Percentiles rank a stretch among this genome's conserved stretches.
Evolutionary conservation across 64 coral and sea anemone species (phyloP).

Genomic region (Platygyra sinensis): DNA sequence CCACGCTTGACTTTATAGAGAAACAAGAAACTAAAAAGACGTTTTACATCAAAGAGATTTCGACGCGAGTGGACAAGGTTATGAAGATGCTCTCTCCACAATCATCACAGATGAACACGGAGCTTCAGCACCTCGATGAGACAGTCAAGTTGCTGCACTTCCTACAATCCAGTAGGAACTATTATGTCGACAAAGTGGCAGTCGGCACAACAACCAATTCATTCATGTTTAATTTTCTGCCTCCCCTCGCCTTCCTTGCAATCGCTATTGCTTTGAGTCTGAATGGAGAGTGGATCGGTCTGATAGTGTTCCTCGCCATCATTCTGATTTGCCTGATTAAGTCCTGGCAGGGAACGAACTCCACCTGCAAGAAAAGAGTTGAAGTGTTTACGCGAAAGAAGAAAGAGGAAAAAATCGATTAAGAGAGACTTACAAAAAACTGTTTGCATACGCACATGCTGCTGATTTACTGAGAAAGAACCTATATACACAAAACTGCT

Average conservation of each 20-base stretch:
- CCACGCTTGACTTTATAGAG: slow-evolving; percentile 24
- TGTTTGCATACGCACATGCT: too few species aligned
- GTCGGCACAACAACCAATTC: neutral
- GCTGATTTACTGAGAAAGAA: too few species aligned
- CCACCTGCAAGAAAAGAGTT: neutral
- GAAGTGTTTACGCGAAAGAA: slow-evolving; percentile 17
- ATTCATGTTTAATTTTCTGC: neutral
- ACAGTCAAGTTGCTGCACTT: slow-evolving; percentile 12
- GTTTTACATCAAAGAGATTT: slow-evolving; percentile 50
- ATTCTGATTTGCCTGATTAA: neutral
- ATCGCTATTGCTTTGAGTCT: neutral
- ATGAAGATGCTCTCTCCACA: neutral
- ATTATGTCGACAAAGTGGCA: neutral
- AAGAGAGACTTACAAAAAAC: neutral
- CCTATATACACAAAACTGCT: too few species aligned
- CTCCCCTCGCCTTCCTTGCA: neutral
- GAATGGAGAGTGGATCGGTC: slow-evolving; percentile 2
- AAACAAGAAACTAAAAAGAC: slow-evolving; percentile 59
- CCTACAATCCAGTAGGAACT: neutral
- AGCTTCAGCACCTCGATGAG: slow-evolving; percentile 4
- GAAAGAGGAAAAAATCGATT: slow-evolving; percentile 19
- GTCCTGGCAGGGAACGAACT: neutral
- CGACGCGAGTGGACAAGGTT: neutral
- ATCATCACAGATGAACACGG: neutral
- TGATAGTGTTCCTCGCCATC: neutral